A percentile compares a stretch with the other conserved stretches of the same genome.
phyloP scores from a whole-genome alignment of 2,888 invertebrate genomes.

The Apoda limacodes region DNA sequence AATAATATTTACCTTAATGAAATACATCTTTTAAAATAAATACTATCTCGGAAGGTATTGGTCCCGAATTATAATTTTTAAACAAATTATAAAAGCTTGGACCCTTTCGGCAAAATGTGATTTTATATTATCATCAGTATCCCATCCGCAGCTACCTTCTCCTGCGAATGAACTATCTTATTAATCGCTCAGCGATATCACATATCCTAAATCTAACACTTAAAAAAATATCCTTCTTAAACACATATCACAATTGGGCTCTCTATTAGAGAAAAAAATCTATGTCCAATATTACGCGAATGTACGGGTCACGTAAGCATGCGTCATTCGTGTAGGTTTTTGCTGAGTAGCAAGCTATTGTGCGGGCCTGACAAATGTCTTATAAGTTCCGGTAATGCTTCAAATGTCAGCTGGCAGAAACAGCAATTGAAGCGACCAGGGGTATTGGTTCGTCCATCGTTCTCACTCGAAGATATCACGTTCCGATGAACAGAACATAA shows the following conservation, averaged over 20 bases:
- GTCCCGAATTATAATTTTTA: constrained; percentile 71
- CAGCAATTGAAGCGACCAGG: constrained; percentile 84
- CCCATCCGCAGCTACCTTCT: constrained; percentile 39
- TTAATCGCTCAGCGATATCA: constrained; percentile 38
- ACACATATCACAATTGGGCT: constrained; percentile 69
- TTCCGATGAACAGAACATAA: constrained; percentile 90
- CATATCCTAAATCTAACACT: no score
- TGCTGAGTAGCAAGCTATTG: constrained; percentile 87
- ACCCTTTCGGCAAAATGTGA: constrained; percentile 63
- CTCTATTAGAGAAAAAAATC: constrained; percentile 50
- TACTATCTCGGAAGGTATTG: constrained; percentile 70
- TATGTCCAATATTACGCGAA: constrained; percentile 51
- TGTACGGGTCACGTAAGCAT: constrained; percentile 42
- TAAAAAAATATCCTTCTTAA: constrained; percentile 57
- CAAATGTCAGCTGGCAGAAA: constrained; percentile 88
- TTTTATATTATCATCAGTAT: constrained; percentile 47
- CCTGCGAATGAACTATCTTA: constrained; percentile 35
- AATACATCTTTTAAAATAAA: constrained; percentile 69
- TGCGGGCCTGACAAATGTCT: constrained; percentile 90
- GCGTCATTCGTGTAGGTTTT: constrained; percentile 83
- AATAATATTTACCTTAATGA: constrained; percentile 66
- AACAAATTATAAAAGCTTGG: constrained; percentile 69
- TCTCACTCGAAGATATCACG: constrained; percentile 86
- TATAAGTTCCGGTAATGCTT: constrained; percentile 87
- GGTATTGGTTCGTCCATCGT: constrained; percentile 73